These are phyloP conservation scores for Platycheirus rosarum DNA, from an alignment of 2,888 invertebrate species.

Conservation along the genomic window DNA sequence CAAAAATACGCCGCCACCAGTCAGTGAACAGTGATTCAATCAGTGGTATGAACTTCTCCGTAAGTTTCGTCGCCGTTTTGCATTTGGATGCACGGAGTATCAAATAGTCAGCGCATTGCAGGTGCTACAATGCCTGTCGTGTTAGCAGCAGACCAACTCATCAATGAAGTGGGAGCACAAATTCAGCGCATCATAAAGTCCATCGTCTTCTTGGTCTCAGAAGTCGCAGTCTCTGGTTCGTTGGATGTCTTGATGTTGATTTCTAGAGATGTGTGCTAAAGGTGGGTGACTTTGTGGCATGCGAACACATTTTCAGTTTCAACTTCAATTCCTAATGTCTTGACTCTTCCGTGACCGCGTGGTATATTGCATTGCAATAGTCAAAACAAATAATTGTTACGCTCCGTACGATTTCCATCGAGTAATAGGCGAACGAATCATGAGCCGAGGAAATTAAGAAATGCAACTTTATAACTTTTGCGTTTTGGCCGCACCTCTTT, in stretches of 20 bases:
- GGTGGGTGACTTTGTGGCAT: constrained; percentile 70
- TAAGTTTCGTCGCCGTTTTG: constrained; percentile 3
- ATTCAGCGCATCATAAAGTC: constrained; percentile 71
- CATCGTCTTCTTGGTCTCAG: constrained; percentile 28
- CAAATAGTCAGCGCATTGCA: constrained; percentile 46
- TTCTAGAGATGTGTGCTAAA: constrained; percentile 43
- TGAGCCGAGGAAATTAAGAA: constrained; percentile 68
- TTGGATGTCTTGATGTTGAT: constrained; percentile 25
- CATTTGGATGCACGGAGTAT: constrained; percentile 39
- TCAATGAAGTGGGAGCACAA: constrained; percentile 74
- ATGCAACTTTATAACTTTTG: constrained; percentile 61
- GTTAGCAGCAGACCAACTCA: constrained; percentile 72
- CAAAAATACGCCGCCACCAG: no score
- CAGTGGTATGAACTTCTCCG: constrained; percentile 61
- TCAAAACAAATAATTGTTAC: constrained; percentile 59
- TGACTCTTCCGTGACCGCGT: constrained; percentile 42
- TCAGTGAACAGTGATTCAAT: neutral
- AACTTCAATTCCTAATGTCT: neutral
- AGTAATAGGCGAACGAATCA: constrained; percentile 50
- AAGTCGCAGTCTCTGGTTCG: constrained; percentile 19
- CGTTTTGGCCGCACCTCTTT: constrained; percentile 56
- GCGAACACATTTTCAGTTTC: constrained; percentile 45
- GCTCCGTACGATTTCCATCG: constrained; percentile 15
- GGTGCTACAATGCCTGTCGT: constrained; percentile 69
- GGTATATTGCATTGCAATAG: constrained; percentile 38